Evolutionary conservation across 2,888 invertebrate genomes (phyloP).

Genomic region (Hirtodrosophila trivittata): DNA sequence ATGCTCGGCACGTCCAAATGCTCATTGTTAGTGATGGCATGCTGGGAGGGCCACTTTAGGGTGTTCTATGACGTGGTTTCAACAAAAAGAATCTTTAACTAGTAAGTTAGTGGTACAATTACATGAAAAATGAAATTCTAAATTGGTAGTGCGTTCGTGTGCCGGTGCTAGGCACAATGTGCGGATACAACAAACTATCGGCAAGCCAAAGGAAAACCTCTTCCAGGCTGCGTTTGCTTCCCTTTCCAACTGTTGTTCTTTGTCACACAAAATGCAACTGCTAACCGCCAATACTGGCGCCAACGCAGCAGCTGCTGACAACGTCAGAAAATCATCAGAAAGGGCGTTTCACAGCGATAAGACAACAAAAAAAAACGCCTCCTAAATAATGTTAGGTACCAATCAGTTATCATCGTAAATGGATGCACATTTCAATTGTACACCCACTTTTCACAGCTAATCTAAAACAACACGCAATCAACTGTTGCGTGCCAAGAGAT

Average conservation of each 20-base stretch:
- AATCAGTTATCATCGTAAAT: conserved; percentile 31
- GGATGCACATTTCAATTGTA: conserved; percentile 26
- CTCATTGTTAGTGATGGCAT: neutral
- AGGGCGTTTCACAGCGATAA: conserved; percentile 63
- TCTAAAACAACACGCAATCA: conserved; percentile 18
- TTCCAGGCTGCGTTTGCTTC: conserved; percentile 25
- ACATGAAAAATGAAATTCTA: no score
- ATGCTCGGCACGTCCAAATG: neutral
- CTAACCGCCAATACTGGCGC: conserved; percentile 3
- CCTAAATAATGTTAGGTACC: conserved; percentile 34
- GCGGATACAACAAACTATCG: conserved; percentile 36
- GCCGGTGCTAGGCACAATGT: conserved; percentile 40
- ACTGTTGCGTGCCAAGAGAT: conserved; percentile 36
- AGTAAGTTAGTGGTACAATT: no score
- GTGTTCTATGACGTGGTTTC: no score
- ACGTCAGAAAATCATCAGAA: conserved; percentile 53
- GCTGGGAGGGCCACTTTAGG: no score
- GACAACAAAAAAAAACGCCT: conserved; percentile 40
- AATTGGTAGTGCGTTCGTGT: no score
- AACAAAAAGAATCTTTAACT: no score
- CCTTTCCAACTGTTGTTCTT: conserved; percentile 40
- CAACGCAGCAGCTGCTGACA: conserved; percentile 15
- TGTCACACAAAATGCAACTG: conserved; percentile 56
- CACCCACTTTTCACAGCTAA: conserved; percentile 62
- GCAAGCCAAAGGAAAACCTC: conserved; percentile 32